Evolutionary conservation across 2,888 invertebrate genomes (phyloP).

Genomic region (Apotomis turbidana): DNA sequence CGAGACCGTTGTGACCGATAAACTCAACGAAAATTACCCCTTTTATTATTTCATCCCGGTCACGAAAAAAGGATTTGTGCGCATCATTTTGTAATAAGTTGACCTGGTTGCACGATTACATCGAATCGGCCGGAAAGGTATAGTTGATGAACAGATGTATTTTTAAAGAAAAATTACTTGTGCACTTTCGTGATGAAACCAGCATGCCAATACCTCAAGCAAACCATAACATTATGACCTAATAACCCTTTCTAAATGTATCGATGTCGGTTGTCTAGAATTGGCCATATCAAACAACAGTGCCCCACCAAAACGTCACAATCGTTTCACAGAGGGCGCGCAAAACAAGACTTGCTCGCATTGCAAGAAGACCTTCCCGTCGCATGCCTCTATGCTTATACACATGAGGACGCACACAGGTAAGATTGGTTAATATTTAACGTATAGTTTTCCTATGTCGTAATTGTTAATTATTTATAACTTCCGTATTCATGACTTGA

Average conservation of each 20-base stretch:
- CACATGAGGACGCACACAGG: constrained; percentile 90
- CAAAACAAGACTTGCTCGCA: constrained; percentile 86
- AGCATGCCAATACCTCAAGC: constrained; percentile 21
- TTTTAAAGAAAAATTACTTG: neutral
- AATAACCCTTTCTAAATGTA: constrained; percentile 67
- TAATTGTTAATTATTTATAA: too few relatives aligned
- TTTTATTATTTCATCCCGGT: too few relatives aligned
- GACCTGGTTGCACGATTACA: too few relatives aligned
- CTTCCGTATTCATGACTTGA: too few relatives aligned
- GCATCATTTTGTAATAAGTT: too few relatives aligned
- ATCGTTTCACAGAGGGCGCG: constrained; percentile 83
- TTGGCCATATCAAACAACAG: constrained; percentile 90
- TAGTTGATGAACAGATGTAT: neutral
- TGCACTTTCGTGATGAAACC: neutral
- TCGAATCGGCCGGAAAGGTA: too few relatives aligned
- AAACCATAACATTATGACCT: constrained; percentile 25
- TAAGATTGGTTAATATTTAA: constrained; percentile 35
- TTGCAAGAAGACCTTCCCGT: constrained; percentile 90
- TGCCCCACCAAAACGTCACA: constrained; percentile 86
- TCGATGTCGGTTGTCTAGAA: constrained; percentile 85
- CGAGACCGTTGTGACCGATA: too few relatives aligned
- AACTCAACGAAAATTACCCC: too few relatives aligned
- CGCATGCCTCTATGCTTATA: constrained; percentile 91
- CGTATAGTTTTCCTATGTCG: too few relatives aligned
- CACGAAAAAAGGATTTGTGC: too few relatives aligned